phyloP scores from a whole-genome alignment of 2,113 vertebrate genomes.

The Aix galericulata region DNA sequence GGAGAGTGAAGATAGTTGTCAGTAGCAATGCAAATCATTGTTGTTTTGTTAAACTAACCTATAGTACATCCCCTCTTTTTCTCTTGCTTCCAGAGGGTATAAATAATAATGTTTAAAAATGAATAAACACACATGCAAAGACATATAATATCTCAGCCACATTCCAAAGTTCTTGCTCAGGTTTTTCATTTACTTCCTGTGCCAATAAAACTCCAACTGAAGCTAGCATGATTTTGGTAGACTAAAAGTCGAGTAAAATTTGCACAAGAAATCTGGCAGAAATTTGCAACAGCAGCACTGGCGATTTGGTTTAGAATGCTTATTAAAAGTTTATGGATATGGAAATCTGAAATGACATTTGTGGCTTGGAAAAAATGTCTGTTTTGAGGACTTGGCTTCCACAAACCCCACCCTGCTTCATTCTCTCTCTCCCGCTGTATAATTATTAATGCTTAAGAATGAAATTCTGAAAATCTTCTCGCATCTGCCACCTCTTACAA shows the following conservation, averaged over 20 bases:
- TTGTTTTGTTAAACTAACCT: conserved; percentile 63
- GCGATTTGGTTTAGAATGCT: neutral
- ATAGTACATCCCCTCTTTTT: neutral
- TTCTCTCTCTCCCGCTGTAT: neutral
- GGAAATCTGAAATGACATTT: neutral
- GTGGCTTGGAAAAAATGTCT: neutral
- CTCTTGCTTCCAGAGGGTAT: conserved; percentile 45
- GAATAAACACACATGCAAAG: conserved; percentile 52
- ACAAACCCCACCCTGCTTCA: rapidly evolving
- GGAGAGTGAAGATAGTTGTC: conserved; percentile 75
- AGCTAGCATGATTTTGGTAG: conserved; percentile 5
- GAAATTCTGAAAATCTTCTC: neutral
- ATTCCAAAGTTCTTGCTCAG: conserved; percentile 59
- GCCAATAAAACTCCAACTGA: conserved; percentile 21
- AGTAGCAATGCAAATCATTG: conserved; percentile 77
- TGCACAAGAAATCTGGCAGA: conserved; percentile 12
- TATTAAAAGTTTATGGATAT: neutral
- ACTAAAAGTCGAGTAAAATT: conserved; percentile 13
- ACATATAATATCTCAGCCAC: conserved; percentile 46
- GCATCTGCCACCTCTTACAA: neutral
- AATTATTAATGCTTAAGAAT: neutral
- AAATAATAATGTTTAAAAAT: conserved; percentile 62
- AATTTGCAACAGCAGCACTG: neutral
- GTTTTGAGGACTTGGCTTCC: neutral
- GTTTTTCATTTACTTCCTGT: conserved; percentile 47